Percentiles rank a stretch among this genome's conserved stretches.
These are phyloP conservation scores for Ophion slaviceki DNA, from an alignment of 2,888 invertebrate species.

Conservation along the genomic window DNA sequence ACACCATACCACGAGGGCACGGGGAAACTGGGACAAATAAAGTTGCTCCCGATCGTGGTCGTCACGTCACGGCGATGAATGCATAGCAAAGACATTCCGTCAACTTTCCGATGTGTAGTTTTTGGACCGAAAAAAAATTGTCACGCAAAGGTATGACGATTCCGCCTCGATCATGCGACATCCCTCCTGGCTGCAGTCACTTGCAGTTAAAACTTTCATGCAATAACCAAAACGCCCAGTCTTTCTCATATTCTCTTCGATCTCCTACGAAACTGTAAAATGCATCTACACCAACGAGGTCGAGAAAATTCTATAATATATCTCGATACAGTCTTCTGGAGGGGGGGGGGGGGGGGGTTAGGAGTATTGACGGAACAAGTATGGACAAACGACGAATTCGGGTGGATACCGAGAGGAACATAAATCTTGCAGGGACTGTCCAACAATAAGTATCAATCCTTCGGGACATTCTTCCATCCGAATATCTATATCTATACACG, in stretches of 20 bases:
- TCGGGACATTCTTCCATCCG: conserved; percentile 25
- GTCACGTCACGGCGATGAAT: conserved; percentile 1
- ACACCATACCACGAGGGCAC: not conserved
- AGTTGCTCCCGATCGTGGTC: not conserved
- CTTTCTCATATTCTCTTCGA: not conserved
- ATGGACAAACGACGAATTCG: conserved; percentile 52
- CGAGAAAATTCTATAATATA: conserved; percentile 16
- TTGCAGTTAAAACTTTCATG: conserved; percentile 47
- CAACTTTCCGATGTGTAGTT: not conserved
- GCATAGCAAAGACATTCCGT: not conserved
- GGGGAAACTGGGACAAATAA: not conserved
- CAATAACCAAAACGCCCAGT: conserved; percentile 33
- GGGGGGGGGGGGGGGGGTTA: not conserved
- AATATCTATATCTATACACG: not conserved
- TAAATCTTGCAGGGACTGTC: conserved; percentile 62
- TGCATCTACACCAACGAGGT: not conserved
- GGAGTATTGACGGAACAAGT: conserved; percentile 30
- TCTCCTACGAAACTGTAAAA: conserved; percentile 12
- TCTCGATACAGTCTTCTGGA: not conserved
- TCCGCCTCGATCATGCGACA: conserved; percentile 56
- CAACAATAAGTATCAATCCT: conserved; percentile 70
- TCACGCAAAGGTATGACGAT: conserved; percentile 29
- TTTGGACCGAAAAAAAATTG: conserved; percentile 43
- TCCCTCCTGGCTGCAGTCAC: conserved; percentile 34
- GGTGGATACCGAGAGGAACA: conserved; percentile 46